Evolutionary conservation across 2,113 vertebrate species (phyloP).

Genomic region (Sus scrofa): DNA sequence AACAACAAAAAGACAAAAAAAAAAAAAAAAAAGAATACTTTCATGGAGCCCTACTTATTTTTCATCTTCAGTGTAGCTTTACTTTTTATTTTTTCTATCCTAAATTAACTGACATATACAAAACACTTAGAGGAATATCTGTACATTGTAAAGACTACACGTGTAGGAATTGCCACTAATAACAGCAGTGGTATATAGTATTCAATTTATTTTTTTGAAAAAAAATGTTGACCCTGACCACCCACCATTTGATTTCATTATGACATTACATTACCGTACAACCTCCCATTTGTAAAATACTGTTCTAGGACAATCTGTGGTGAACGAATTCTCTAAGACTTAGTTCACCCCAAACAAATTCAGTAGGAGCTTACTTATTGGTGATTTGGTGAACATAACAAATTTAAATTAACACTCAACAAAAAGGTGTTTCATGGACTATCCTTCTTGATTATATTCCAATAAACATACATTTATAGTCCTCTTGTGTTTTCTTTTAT

Average conservation of each 20-base stretch:
- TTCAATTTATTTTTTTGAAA: not conserved
- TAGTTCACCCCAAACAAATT: not conserved
- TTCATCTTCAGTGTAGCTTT: not conserved
- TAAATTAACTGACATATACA: not conserved
- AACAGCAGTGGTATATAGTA: not conserved
- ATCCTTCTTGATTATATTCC: not conserved
- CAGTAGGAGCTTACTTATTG: not conserved
- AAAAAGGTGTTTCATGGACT: not conserved
- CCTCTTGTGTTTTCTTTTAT: not conserved
- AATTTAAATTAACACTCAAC: not conserved
- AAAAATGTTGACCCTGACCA: not conserved
- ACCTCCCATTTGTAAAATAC: not conserved
- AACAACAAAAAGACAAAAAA: too few relatives aligned
- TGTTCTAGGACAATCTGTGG: not conserved
- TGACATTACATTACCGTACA: not conserved
- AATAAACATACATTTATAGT: not conserved
- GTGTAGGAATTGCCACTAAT: not conserved
- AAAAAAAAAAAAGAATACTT: not conserved
- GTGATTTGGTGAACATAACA: not conserved
- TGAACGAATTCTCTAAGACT: not conserved
- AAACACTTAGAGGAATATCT: not conserved
- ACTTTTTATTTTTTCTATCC: not conserved
- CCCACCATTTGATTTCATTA: not conserved
- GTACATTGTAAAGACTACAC: too few relatives aligned
- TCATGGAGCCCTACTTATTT: rapidly evolving